Percentiles rank a stretch among this genome's conserved stretches.
phyloP scores from a whole-genome alignment of 2,797 vertebrate genomes.

The Rhincodon typus region DNA sequence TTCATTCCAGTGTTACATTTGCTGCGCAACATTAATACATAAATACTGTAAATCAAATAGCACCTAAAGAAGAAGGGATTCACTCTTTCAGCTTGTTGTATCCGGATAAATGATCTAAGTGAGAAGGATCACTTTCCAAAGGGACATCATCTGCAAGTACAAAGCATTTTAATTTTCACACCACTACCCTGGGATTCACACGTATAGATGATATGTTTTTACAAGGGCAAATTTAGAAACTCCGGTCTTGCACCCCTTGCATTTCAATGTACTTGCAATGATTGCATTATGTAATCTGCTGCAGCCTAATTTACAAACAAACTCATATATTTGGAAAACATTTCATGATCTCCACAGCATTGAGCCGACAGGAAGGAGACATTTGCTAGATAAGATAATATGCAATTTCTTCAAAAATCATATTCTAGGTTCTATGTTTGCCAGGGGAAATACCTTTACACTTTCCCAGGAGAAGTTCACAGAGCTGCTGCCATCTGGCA shows the following conservation, averaged over 20 bases:
- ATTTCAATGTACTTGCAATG: not conserved
- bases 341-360: not conserved
- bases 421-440: not conserved
- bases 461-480: not conserved
- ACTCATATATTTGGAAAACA: not conserved
- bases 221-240: not conserved
- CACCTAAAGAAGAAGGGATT: not conserved
- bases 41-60: not conserved
- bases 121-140: not conserved
- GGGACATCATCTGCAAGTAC: not conserved
- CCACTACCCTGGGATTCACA: not conserved
- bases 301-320: not conserved
- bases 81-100: not conserved
- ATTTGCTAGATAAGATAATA: not conserved
- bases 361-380: not conserved
- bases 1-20: not conserved
- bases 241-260: not conserved
- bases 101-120: not conserved
- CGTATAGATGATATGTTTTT: not conserved
- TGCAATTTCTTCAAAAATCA: not conserved
- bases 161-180: not conserved
- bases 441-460: not conserved
- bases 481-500: not conserved
- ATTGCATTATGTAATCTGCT: not conserved
- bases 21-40: not conserved